Percentiles rank a stretch among this genome's conserved stretches.
Evolutionary conservation across 2,113 vertebrate genomes (phyloP).

Genomic region (Fregetta grallaria): DNA sequence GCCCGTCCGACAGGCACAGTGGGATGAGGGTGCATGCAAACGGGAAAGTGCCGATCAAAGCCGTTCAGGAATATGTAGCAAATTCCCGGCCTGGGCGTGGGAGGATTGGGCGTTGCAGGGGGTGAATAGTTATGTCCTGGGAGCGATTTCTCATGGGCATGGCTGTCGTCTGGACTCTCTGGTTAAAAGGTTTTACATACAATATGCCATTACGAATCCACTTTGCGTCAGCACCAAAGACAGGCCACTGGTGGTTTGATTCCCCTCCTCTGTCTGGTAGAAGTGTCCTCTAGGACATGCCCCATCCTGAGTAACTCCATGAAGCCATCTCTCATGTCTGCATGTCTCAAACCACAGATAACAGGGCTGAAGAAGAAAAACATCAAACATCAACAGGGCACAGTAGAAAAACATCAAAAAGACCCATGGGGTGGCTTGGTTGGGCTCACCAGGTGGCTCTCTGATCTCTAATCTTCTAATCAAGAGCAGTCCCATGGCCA

Average conservation of each 20-base stretch:
- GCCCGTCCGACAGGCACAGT: neutral
- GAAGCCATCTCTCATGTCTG: neutral
- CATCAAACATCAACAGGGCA: no score
- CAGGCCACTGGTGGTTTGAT: neutral
- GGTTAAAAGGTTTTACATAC: neutral
- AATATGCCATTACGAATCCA: neutral
- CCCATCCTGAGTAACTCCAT: neutral
- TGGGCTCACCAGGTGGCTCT: rapidly evolving
- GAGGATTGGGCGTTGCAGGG: neutral
- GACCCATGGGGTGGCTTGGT: neutral
- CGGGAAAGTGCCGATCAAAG: neutral
- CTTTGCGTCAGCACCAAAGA: neutral
- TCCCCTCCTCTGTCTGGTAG: neutral
- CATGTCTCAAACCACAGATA: neutral
- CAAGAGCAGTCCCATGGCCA: neutral
- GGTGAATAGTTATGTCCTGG: neutral
- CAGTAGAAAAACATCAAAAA: neutral
- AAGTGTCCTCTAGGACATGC: neutral
- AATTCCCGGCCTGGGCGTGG: neutral
- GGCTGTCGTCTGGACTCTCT: neutral
- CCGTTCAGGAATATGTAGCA: rapidly evolving
- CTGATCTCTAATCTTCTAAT: neutral
- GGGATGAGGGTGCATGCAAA: neutral
- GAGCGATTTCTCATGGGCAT: neutral
- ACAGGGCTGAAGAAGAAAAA: neutral